These are phyloP conservation scores for Tarsius wallacei DNA, from an alignment of 2,797 vertebrate genomes.

Conservation along the genomic window DNA sequence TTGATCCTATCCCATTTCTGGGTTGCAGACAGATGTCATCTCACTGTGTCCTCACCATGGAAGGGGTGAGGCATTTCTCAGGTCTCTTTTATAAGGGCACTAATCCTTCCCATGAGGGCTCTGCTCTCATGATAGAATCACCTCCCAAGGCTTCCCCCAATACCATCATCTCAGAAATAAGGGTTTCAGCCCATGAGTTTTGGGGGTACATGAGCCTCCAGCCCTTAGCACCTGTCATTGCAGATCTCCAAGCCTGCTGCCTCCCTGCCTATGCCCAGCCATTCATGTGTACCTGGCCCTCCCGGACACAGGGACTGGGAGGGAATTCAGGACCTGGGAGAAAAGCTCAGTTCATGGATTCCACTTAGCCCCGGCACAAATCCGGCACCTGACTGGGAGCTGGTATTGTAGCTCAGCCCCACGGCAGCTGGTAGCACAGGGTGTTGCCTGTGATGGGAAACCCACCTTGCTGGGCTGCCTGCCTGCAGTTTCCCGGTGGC, in stretches of 20 bases:
- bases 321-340: background rate
- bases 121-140: background rate
- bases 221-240: background rate
- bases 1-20: background rate
- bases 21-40: background rate
- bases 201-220: background rate
- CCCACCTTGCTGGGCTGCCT: background rate
- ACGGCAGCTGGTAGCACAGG: no score
- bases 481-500: accelerated
- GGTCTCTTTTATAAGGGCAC: background rate
- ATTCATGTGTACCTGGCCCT: background rate
- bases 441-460: background rate
- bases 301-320: accelerated
- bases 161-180: background rate
- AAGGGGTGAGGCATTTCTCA: background rate
- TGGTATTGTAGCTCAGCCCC: no score
- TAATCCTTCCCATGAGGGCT: background rate
- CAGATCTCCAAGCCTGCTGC: background rate
- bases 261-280: background rate
- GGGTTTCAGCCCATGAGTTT: background rate
- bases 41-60: background rate
- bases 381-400: background rate
- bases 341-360: background rate
- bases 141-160: background rate
- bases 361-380: background rate